Evolutionary conservation across 2,888 invertebrate species (phyloP), one percentile per base, ranked within the genome.

Genomic region (Tenthredo distinguenda): DNA sequence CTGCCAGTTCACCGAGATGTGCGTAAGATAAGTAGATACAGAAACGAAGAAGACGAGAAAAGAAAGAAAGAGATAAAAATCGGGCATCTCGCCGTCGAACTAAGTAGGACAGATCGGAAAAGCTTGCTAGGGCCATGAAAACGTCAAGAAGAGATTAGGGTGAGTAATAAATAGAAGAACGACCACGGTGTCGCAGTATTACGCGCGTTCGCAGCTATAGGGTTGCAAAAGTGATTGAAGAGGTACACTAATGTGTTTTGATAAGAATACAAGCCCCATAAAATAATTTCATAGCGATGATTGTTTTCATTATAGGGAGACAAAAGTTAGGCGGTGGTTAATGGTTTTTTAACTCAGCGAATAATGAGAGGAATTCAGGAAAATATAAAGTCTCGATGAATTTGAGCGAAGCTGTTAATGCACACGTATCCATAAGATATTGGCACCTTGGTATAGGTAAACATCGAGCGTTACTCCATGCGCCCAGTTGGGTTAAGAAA

Each of bases 221-320:
- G 58, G 58, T 21, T 58, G n/a, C 62, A 21, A 21, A 62, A 55
- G 62, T 81, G 81, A 81, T 62, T 62, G 58, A 81, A 62, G 58
- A n/a, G 21, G 77, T 26, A 58, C 81, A 31, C 81, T 81, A 58
- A 62, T 81, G 58, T 81, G 62, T 81, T 81, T 81, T 81, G 81
- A 81, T 81, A 81, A 81, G 62, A 26, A 81, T 62, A 21, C 21
- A 34, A 81, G 21, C 43, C 47, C 31, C 31, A 31, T 77, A 77
- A 77, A 50, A 34, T 34, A 31, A 55, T 55, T 77, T 77, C 31
- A 18, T 43, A 43, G 12, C 12, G 1, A 3, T 0, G 65, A 68
- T 34, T 34, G 68, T 5, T n/a, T n/a, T 55, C 18, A 7, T 68
- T 31, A 34, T 68, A 21, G 12, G 10, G 21, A 43, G 3, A 21